Percentiles rank a stretch among this genome's conserved stretches.
Conservation (phyloP, 2,888 invertebrate genomes). For the Tenthredo mesomela region DNA sequence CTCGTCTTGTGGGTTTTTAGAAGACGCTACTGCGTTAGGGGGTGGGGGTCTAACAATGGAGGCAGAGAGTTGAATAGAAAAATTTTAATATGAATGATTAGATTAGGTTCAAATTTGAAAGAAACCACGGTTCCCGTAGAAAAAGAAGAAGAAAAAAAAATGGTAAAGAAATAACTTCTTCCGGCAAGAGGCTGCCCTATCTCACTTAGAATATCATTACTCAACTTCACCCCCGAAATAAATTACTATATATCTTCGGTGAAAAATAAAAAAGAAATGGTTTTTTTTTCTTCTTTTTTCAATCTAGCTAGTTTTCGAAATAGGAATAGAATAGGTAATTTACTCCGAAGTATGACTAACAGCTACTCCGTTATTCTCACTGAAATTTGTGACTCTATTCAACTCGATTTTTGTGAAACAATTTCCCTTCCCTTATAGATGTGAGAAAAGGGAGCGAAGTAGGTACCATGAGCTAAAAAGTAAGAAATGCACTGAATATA, state of each 20-base stretch:
- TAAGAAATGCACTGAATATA: not conserved
- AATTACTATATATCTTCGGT: not conserved
- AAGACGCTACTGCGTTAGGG: not conserved
- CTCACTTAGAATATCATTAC: slow-evolving; percentile 25
- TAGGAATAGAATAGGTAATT: not conserved
- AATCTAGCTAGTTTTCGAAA: not conserved
- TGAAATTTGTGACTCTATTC: not conserved
- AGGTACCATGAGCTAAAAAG: not conserved
- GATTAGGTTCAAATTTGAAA: slow-evolving; percentile 44
- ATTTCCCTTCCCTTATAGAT: not conserved
- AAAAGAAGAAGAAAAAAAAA: not conserved
- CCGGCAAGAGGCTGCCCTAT: slow-evolving; percentile 1
- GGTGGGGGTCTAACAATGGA: slow-evolving; percentile 17
- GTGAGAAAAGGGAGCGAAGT: not conserved
- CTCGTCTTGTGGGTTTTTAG: not conserved
- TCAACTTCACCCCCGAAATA: not conserved
- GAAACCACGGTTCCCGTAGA: not conserved
- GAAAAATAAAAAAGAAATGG: not conserved
- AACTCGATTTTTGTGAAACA: not conserved
- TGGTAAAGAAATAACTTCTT: not conserved
- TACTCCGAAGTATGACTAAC: not conserved
- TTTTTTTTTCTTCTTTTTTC: not conserved
- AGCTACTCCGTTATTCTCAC: not conserved
- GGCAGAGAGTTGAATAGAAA: slow-evolving; percentile 34
- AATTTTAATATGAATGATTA: slow-evolving; percentile 50